Base-by-base conservation (phyloP, 2,888 invertebrate species). In the Tetragonisca angustula region DNA sequence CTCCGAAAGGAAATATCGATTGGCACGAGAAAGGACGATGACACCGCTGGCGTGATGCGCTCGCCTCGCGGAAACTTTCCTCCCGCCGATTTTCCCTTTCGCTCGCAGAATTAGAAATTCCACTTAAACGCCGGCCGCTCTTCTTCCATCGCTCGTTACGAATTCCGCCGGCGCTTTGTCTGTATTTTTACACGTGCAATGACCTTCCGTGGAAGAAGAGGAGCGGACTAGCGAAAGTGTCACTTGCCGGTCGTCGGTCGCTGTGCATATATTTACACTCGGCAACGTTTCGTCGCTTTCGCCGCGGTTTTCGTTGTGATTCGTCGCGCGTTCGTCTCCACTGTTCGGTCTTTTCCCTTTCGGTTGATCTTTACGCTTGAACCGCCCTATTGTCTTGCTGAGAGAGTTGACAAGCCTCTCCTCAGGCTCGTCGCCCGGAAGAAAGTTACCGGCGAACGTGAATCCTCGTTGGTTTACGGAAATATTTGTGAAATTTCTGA, bases 21-120 rank as follows among this genome's bases (percentile, higher is more conserved):
- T 61, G 32, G 67, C 70, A 59, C 71, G 19, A 61, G 65, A 61
- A 36, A 64, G 21, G 49, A 24, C 9, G 15, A 32, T 21, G 43
- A 2, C 2, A 4, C 9, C 9, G 36, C 32, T 32, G 0, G 32
- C 32, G 4, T 32, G 32, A 3, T 36, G 59, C 27, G n/a, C 59
- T 49, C 21, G 72, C 62, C 54, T 75, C 67, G 76, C 81, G 52
- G 73, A 84, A 43, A 85, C 87, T 91, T 91, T 89, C 89, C 85
- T 89, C 61, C 74, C 81, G 56, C 74, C 79, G 89, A 87, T 89
- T 90, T 90, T 90, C 85, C 89, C 89, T 90, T 89, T 90, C 88
- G 86, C 91, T 82, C 73, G 81, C 65, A 70, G 86, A 90, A 91
- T 91, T 91, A 91, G 91, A 91, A 91, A 91, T 91, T 90, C 83